Evolutionary conservation across 2,113 vertebrate species (phyloP), one percentile per base, ranked within the genome.

Genomic region (Istiophorus platypterus): DNA sequence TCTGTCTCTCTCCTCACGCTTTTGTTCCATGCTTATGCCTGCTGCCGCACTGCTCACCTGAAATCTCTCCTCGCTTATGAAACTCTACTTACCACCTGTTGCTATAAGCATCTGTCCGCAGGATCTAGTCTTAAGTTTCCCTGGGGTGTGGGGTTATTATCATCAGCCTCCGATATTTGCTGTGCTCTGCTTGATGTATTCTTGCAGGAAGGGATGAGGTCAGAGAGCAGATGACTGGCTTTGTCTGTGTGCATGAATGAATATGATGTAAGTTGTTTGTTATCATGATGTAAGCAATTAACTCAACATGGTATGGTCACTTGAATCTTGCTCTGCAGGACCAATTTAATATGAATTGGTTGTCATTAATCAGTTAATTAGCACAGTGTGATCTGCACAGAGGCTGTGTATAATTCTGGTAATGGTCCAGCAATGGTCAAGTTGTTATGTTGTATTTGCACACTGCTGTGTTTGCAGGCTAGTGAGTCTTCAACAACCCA

Each of bases 341-440:
- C 67, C 1, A 11, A 66, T 72, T 57, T 39, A 39, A 26, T 78
- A 27, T 2, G 67, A 49, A 82, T 65, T 85, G 67, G 66, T 68
- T 61, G 72, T 56, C 24, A 41, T 69, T 69, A 64, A 68, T 76
- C 41, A 57, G 59, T 66, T 15, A 66, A 78, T 78, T 57, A 69
- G 67, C 11, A 2, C 24, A 52, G 11, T 13, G 24, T 71, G 14
- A 45, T 57, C 10, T 74, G 52, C 2, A 1, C 57, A 69, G 58
- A 75, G 52, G 14, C 65, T 82, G 65, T 42, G 15, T 64, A 47
- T 81, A 7, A 56, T 24, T 72, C 66, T 67, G 71, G 64, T 83
- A 68, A 54, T 67, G 31, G 31, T 34, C 31, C 6, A 34, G 31
- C 31, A 34, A 4, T 72, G 72, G 62, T 70, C n/a, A 65, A 20